phyloP scores from a whole-genome alignment of 2,113 vertebrate genomes.

The Cairina moschata region DNA sequence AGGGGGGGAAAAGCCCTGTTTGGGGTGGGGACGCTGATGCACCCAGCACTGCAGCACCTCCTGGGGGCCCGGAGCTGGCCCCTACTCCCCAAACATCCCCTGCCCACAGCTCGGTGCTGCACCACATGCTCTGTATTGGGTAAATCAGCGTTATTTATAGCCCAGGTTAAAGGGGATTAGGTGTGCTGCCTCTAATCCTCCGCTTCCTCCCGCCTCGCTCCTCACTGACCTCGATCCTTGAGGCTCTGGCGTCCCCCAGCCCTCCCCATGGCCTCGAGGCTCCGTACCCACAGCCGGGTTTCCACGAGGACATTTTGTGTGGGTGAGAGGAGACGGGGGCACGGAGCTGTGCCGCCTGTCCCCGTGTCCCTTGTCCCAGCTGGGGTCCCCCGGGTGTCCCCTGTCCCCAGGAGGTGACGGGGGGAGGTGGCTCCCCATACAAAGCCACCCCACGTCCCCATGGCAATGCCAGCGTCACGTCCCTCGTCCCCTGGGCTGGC shows the following conservation, averaged over 20 bases:
- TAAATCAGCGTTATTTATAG: conserved; percentile 62
- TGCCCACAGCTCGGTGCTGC: background rate
- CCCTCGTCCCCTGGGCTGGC: background rate
- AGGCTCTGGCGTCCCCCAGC: background rate
- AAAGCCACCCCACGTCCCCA: background rate
- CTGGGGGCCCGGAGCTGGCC: background rate
- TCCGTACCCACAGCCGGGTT: background rate
- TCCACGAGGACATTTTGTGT: accelerated
- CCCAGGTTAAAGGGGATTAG: conserved; percentile 43
- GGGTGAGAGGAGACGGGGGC: background rate
- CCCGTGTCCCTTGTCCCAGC: background rate
- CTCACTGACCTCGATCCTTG: conserved; percentile 35
- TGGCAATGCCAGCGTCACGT: accelerated
- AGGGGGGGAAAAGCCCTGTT: accelerated
- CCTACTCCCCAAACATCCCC: conserved; percentile 2
- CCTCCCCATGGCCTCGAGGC: background rate
- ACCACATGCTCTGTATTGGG: background rate
- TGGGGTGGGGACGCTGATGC: background rate
- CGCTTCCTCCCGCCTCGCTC: background rate
- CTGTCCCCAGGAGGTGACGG: accelerated
- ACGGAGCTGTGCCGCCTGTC: background rate
- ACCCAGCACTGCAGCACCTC: background rate
- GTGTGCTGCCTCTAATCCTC: conserved; percentile 49
- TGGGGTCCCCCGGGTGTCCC: background rate
- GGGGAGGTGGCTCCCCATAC: background rate